Base-by-base conservation (phyloP, 2,797 vertebrate genomes). In the Chloroceryle amazona region DNA sequence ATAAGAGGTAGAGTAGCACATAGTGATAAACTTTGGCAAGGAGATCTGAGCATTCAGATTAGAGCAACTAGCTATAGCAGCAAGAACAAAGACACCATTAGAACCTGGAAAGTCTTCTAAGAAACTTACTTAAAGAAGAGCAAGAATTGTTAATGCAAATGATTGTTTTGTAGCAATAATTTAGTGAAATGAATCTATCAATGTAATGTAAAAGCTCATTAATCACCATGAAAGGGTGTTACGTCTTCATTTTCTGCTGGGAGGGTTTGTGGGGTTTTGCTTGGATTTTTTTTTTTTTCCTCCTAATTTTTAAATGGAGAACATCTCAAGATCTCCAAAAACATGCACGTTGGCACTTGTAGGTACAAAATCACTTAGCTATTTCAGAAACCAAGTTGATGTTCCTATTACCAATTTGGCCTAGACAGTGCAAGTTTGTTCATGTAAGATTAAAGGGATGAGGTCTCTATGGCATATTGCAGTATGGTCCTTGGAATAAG, bases 401-500 rank as follows among this genome's bases (percentile, higher is more conserved):
- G 83, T 33, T 80, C 88, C 81, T 78, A 31, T 75, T 89, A 89
- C 51, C 61, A 90, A 58, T 70, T 91, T 91, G 89, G 87, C 74
- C 94, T 81, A 83, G 90, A 96, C 54, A 52, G 62, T 68, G 71
- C 92, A 96, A 95, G 93, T 94, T 95, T 81, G 76, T 60, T 95
- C 96, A 95, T 66, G 90, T 96, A 95, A 71, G 65, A 95, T 93
- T 88, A 95, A 95, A 93, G 81, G 93, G 76, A 97, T 93, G 86
- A 97, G 74, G 94, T 91, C 96, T 96, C 95, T 76, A 75, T 44
- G 86, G 96, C 90, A 85, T 95, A 86, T 3, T 94, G 92, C 89
- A 91, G 94, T 65, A 92, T 91, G 88, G 95, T 93, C 97, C 93
- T 96, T 96, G 97, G 97, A 97, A 97, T 96, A 96, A 96, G 95